Conservation (phyloP, 2,113 vertebrate species). For the Nibea coibor region DNA sequence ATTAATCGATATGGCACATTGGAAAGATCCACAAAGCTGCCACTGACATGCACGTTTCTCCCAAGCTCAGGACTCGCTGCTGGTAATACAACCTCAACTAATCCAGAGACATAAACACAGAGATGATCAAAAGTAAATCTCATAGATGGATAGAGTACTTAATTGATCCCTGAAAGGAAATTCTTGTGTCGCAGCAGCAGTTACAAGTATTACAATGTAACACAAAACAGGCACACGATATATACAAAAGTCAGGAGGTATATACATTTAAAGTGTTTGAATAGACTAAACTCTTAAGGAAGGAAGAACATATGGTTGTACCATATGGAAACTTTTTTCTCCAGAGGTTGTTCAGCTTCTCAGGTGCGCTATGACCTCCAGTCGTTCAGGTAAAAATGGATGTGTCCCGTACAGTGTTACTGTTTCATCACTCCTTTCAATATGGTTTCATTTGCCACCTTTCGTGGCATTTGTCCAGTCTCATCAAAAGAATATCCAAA, state of each 20-base stretch:
- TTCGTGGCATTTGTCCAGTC: not conserved
- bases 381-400: not conserved
- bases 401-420: not conserved
- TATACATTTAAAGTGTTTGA: too few species aligned
- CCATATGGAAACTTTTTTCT: too few species aligned
- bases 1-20: not conserved
- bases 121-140: not conserved
- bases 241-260: too few species aligned
- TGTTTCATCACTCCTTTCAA: too few species aligned
- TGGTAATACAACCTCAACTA: not conserved
- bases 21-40: not conserved
- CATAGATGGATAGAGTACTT: too few species aligned
- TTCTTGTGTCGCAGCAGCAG: too few species aligned
- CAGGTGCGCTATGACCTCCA: not conserved
- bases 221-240: too few species aligned
- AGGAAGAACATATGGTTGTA: too few species aligned
- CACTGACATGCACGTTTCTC: not conserved
- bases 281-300: too few species aligned
- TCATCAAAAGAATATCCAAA: not conserved
- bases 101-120: not conserved
- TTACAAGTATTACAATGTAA: too few species aligned
- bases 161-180: too few species aligned
- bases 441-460: too few species aligned
- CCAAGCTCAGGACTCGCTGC: not conserved
- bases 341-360: not conserved